These are phyloP conservation scores for Montipora cactus DNA, from an alignment of 64 coral and sea anemone species.

Conservation along the genomic window DNA sequence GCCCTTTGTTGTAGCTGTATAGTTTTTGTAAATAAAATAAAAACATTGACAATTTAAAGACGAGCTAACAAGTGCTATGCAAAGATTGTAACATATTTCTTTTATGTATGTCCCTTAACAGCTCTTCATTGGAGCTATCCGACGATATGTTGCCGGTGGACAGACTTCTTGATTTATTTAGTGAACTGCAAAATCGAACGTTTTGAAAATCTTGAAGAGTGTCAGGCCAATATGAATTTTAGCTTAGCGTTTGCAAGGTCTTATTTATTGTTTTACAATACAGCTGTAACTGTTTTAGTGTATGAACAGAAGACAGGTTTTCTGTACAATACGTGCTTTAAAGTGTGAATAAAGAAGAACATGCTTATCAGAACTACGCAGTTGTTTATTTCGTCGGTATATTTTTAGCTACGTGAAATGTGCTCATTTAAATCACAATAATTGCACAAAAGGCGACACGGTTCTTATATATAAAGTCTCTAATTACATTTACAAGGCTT, in stretches of 20 bases:
- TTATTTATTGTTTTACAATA: conserved; percentile 30
- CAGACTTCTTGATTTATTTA: neutral
- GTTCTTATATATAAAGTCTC: conserved; percentile 1
- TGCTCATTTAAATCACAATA: conserved; percentile 15
- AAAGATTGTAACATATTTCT: conserved; percentile 12
- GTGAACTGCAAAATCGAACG: neutral
- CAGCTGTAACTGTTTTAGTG: neutral
- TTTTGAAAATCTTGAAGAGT: neutral
- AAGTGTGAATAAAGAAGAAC: conserved; percentile 37
- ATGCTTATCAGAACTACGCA: neutral
- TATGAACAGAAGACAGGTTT: neutral
- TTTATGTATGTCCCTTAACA: neutral
- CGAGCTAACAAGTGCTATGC: neutral
- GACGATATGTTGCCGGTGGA: neutral
- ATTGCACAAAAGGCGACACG: conserved; percentile 5
- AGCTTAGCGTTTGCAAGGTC: conserved; percentile 1
- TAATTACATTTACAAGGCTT: conserved; percentile 28
- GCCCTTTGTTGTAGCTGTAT: neutral
- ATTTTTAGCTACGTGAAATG: neutral
- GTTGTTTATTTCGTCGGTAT: neutral
- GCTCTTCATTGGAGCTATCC: neutral
- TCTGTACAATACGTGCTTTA: conserved; percentile 31
- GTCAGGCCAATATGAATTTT: neutral
- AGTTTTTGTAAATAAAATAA: neutral
- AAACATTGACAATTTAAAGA: neutral